Evolutionary conservation across 2,797 vertebrate species (phyloP).

Genomic region (Gephyroberyx darwinii): DNA sequence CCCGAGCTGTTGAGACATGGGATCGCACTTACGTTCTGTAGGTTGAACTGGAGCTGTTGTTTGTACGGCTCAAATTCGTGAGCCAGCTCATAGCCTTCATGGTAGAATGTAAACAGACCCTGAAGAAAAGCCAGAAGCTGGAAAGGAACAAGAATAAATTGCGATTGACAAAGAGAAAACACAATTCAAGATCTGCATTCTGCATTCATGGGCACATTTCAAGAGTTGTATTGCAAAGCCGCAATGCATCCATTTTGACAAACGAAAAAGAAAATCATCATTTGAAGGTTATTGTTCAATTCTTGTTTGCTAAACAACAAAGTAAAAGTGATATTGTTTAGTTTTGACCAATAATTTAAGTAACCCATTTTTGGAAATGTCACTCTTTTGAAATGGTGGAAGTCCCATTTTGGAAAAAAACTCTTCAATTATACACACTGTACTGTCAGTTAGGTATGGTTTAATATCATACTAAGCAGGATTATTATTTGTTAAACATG

Average conservation of each 20-base stretch:
- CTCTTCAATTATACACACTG: constrained; percentile 1
- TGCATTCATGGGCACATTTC: background rate
- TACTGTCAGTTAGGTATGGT: background rate
- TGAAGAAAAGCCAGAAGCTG: constrained; percentile 99
- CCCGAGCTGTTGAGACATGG: constrained; percentile 48
- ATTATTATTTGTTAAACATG: background rate
- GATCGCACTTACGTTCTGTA: constrained; percentile 91
- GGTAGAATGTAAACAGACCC: constrained; percentile 99
- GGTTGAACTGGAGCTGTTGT: constrained; percentile 97
- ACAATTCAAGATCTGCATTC: constrained; percentile 29
- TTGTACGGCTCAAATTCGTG: constrained; percentile 98
- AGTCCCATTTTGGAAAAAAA: constrained; percentile 5
- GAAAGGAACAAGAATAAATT: constrained; percentile 52
- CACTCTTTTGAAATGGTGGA: background rate
- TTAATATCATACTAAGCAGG: background rate
- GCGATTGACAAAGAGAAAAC: constrained; percentile 33
- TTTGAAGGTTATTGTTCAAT: no score
- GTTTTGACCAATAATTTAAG: background rate
- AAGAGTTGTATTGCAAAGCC: background rate
- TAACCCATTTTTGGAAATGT: no score
- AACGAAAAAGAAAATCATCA: no score
- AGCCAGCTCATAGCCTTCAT: constrained; percentile 97
- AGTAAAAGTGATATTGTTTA: background rate
- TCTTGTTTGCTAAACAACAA: no score
- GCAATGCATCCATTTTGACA: background rate